A percentile compares a stretch with the other conserved stretches of the same genome.
These are phyloP conservation scores for Corynorhinus townsendii DNA, from an alignment of 2,113 vertebrate genomes.

Conservation along the genomic window DNA sequence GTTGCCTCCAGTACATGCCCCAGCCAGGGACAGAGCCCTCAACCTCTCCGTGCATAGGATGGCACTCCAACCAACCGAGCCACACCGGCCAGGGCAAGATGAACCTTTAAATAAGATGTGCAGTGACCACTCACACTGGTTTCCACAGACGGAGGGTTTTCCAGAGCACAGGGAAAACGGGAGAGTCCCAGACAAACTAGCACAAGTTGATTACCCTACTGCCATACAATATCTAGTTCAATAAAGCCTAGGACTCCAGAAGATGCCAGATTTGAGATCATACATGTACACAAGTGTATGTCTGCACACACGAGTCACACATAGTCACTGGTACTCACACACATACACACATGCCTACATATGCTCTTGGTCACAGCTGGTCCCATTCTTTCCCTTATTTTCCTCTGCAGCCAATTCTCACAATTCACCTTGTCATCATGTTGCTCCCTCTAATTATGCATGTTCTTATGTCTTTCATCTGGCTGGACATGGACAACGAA, in stretches of 20 bases:
- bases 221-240: background rate
- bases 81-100: background rate
- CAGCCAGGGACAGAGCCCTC: background rate
- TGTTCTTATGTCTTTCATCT: conserved; percentile 38
- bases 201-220: background rate
- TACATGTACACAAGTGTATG: rapidly evolving
- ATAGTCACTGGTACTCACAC: background rate
- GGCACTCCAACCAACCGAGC: background rate
- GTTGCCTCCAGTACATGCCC: background rate
- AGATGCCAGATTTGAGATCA: background rate
- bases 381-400: conserved; percentile 5
- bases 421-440: conserved; percentile 36
- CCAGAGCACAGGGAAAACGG: background rate
- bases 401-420: conserved; percentile 49
- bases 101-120: background rate
- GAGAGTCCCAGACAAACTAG: background rate
- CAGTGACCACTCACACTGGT: background rate
- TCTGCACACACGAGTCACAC: background rate
- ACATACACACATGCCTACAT: background rate
- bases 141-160: background rate
- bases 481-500: background rate
- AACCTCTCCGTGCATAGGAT: background rate
- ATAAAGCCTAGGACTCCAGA: background rate
- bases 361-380: background rate
- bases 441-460: conserved; percentile 59